Evolutionary conservation across 1,140 invertebrate genomes (phyloP).

Genomic region (Sarcophaga bullata): DNA sequence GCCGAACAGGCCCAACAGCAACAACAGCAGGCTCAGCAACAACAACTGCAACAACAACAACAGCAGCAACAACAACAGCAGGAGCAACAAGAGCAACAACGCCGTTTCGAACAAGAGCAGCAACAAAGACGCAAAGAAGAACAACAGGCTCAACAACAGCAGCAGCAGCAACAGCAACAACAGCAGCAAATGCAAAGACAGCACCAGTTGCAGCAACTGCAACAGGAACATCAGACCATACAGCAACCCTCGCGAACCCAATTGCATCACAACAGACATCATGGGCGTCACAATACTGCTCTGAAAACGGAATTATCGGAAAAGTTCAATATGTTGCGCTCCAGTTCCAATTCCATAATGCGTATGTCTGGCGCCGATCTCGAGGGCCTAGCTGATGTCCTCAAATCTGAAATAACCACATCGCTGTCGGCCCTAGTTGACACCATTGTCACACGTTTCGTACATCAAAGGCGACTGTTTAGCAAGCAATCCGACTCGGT

Average conservation of each 20-base stretch:
- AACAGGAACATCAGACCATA: slow-evolving; percentile 65
- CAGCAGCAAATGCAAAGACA: slow-evolving; percentile 62
- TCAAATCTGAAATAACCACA: slow-evolving; percentile 89
- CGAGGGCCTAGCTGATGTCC: slow-evolving; percentile 85
- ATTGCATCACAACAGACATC: slow-evolving; percentile 57
- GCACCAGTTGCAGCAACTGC: slow-evolving; percentile 67
- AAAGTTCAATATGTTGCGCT: slow-evolving; percentile 73
- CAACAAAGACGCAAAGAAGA: slow-evolving; percentile 66
- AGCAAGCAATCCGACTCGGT: slow-evolving; percentile 80
- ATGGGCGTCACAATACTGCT: slow-evolving; percentile 66
- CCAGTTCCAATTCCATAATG: slow-evolving; percentile 71
- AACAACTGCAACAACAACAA: slow-evolving; percentile 69
- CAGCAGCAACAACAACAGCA: slow-evolving; percentile 67
- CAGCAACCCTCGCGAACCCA: slow-evolving; percentile 66
- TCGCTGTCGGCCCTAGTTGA: slow-evolving; percentile 88
- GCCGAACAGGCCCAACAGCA: slow-evolving; percentile 69
- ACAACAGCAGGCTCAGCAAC: slow-evolving; percentile 69
- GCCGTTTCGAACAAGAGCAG: slow-evolving; percentile 70
- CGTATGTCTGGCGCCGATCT: slow-evolving; percentile 79
- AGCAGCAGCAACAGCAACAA: slow-evolving; percentile 68
- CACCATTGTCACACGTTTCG: slow-evolving; percentile 84
- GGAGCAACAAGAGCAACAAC: slow-evolving; percentile 68
- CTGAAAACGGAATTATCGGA: slow-evolving; percentile 72
- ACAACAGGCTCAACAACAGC: slow-evolving; percentile 66
- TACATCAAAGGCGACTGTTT: slow-evolving; percentile 80